Base-by-base conservation (phyloP, 2,797 vertebrate genomes). In the Cichlasoma orientale region DNA sequence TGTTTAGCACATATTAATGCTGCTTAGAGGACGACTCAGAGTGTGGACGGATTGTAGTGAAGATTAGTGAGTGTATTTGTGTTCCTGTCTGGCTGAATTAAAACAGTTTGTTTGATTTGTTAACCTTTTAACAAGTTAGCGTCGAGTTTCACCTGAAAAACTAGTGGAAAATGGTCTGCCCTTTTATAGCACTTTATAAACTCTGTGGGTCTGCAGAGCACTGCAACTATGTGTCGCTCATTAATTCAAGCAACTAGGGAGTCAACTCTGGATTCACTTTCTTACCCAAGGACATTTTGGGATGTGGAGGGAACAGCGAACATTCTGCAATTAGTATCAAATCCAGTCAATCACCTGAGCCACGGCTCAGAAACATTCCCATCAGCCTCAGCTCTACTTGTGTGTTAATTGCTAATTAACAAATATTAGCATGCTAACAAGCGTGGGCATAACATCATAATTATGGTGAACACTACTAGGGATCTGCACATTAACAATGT, bases 321-420 rank as follows among this genome's bases (percentile, higher is more conserved):
- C 44, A 68, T 68, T 68, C 63, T 50, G 63, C 44, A 68, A 31
- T 68, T 68, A 68, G 63, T 50, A 19, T 50, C 27, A 68, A 68
- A 68, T 18, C 25, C 44, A 50, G 63, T 68, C 44, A 29, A 50
- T 68, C 63, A 68, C 63, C 63, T 68, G 44, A 68, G 25, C 25
- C 47, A 47, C 29, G 44, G 47, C 25, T 68, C 63, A 68, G 44
- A 50, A 68, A 31, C 50, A n/a, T 56, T 21, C 25, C 7, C 25
- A 29, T 52, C 38, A 56, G 7, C 52, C 56, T 68, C 41, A 50
- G 25, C 44, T 68, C 23, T 31, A 50, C 23, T 50, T 68, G 63
- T 52, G 41, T 58, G 61, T 25, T 63, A 29, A 36, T 6, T 3
- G 3, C 58, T 55, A 63, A 38, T 68, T 68, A 68, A 50, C 11